Evolutionary conservation across 2,888 invertebrate species (phyloP).

Genomic region (Hemaris fuciformis): DNA sequence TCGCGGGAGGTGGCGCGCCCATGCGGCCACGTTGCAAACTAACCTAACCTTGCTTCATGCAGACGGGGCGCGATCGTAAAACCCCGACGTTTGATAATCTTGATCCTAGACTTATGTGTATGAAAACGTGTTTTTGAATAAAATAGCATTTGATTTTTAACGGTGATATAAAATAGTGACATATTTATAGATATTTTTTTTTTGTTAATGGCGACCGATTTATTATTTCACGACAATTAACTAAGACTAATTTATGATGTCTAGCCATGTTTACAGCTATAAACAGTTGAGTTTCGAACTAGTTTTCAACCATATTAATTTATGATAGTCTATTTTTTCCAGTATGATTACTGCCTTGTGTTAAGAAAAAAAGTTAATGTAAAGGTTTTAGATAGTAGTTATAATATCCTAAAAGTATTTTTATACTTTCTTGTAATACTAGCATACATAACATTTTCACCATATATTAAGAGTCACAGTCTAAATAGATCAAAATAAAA

Average conservation of each 20-base stretch:
- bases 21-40: constrained; percentile 76
- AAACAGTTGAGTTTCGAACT: background rate
- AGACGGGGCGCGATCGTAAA: constrained; percentile 56
- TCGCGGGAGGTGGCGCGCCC: constrained; percentile 66
- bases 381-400: no score
- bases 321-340: background rate
- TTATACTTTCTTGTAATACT: no score
- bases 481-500: no score
- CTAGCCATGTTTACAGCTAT: no score
- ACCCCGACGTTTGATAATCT: constrained; percentile 47
- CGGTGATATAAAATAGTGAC: background rate
- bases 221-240: background rate
- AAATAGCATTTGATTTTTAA: background rate
- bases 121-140: constrained; percentile 29
- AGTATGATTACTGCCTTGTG: background rate
- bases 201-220: background rate
- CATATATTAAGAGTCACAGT: no score
- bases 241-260: background rate
- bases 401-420: no score
- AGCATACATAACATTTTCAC: no score
- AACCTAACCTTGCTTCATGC: constrained; percentile 74
- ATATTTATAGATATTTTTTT: background rate
- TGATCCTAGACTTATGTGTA: constrained; percentile 51
- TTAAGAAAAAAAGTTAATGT: background rate
- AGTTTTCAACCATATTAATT: background rate